These are phyloP conservation scores for Megaptera novaeangliae DNA, from an alignment of 2,113 vertebrate genomes.

Conservation along the genomic window DNA sequence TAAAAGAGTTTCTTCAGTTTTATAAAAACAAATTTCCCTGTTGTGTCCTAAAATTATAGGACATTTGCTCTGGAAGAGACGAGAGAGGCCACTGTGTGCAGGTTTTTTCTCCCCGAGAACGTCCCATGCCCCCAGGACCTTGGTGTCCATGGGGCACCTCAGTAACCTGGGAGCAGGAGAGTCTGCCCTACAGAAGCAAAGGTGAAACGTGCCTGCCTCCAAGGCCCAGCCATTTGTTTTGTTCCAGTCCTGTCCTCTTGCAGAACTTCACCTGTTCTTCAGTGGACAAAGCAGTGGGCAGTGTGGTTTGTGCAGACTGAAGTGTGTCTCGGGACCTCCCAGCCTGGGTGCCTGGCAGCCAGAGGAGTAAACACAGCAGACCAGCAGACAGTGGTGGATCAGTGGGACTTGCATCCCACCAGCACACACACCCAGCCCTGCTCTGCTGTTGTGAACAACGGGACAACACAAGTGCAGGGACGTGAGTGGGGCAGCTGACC, in stretches of 20 bases:
- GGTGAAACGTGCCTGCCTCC: not conserved
- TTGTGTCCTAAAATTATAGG: not conserved
- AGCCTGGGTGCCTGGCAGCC: accelerated
- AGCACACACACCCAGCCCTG: accelerated
- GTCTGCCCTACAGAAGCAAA: not conserved
- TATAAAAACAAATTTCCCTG: not conserved
- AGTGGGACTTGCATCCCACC: not conserved
- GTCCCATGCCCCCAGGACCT: accelerated
- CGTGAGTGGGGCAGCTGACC: accelerated
- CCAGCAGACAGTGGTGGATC: too few species aligned
- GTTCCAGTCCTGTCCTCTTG: not conserved
- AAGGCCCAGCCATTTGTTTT: not conserved
- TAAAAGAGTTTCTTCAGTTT: not conserved
- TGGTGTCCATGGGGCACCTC: accelerated
- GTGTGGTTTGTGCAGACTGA: not conserved
- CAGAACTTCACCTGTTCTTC: not conserved
- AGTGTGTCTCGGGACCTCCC: not conserved
- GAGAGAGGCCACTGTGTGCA: not conserved
- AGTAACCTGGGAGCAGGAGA: not conserved
- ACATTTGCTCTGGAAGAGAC: not conserved
- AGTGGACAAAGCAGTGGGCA: not conserved
- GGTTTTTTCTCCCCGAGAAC: not conserved
- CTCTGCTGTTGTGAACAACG: accelerated
- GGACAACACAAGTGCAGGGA: accelerated
- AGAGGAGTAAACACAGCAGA: not conserved